phyloP scores from a whole-genome alignment of 2,113 vertebrate genomes.

The Plecturocebus donacophilus region DNA sequence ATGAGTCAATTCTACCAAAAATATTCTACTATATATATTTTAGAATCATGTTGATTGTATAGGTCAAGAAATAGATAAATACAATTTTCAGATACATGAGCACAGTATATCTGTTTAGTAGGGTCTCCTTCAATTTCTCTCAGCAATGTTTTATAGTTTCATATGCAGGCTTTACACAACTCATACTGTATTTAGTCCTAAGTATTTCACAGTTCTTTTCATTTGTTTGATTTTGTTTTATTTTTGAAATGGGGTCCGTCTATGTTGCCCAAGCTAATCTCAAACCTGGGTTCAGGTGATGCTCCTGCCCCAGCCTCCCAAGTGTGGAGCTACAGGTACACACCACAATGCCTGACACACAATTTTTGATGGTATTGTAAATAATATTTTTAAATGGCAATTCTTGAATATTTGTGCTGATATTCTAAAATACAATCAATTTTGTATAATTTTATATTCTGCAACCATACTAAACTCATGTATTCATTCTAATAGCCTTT shows the following conservation, averaged over 20 bases:
- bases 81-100: background rate
- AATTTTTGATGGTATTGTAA: background rate
- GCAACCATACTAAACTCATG: background rate
- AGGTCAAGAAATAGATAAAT: background rate
- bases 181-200: background rate
- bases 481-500: background rate
- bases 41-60: background rate
- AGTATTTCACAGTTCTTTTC: too few species aligned
- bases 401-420: background rate
- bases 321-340: too few species aligned
- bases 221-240: too few species aligned
- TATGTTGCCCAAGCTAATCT: too few species aligned
- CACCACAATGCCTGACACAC: background rate
- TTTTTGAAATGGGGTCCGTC: too few species aligned
- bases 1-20: too few species aligned
- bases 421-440: background rate
- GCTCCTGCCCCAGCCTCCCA: too few species aligned
- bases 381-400: background rate
- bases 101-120: background rate
- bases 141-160: background rate
- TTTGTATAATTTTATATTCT: background rate
- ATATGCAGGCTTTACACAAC: background rate
- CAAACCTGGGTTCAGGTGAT: too few species aligned
- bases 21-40: background rate
- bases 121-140: background rate